A percentile compares a stretch with the other conserved stretches of the same genome.
Conservation (phyloP, 2,797 vertebrate genomes). For the Sebastes oblongus region DNA sequence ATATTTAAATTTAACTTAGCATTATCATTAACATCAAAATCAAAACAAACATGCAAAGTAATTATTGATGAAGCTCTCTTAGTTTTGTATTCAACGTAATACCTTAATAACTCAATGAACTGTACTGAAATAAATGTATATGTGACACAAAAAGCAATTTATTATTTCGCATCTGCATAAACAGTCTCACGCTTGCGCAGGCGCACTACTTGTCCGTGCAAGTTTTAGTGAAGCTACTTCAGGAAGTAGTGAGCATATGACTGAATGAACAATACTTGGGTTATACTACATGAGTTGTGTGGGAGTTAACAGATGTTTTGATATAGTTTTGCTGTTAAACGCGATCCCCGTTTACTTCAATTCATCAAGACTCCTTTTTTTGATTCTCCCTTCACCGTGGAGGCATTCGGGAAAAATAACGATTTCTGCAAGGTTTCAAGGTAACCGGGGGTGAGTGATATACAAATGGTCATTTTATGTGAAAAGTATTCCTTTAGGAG, state of each 20-base stretch:
- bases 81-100: no score
- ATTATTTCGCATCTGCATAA: no score
- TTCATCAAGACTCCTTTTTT: not conserved
- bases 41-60: no score
- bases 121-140: no score
- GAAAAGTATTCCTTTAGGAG: not conserved
- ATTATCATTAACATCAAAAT: no score
- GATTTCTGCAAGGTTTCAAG: not conserved
- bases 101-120: no score
- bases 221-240: not conserved
- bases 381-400: not conserved
- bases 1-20: no score
- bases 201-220: not conserved
- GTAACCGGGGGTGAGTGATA: not conserved
- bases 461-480: not conserved
- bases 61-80: no score
- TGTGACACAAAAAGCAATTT: no score
- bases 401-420: fast-evolving
- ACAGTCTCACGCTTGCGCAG: no score
- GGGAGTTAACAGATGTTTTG: not conserved
- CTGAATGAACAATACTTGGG: not conserved
- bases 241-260: not conserved
- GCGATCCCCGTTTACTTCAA: not conserved
- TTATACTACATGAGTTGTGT: no score
- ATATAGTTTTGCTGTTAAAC: not conserved